These are phyloP conservation scores for Drosophila nasuta DNA, from an alignment of 1,140 invertebrate species.

Conservation along the genomic window DNA sequence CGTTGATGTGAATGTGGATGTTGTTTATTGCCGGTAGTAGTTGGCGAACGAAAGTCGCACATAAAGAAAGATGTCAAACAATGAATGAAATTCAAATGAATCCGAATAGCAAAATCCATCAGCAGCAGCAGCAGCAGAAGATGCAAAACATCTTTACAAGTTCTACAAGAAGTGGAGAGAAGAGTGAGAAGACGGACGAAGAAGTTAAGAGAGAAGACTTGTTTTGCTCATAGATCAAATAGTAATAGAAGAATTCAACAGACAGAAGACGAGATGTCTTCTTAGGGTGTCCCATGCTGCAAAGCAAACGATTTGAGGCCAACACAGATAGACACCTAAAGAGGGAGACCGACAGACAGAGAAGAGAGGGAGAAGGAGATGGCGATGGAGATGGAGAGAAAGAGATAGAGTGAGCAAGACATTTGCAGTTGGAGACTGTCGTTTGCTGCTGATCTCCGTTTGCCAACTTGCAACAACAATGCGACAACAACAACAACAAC, in stretches of 20 bases:
- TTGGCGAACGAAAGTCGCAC: constrained; percentile 12
- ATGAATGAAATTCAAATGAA: constrained; percentile 62
- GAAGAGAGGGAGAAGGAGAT: constrained; percentile 14
- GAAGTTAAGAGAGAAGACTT: neutral
- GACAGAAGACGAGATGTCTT: constrained; percentile 12
- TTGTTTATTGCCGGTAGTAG: constrained; percentile 25
- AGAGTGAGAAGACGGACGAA: neutral
- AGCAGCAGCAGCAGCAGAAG: neutral
- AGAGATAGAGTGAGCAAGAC: no score
- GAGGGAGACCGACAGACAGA: constrained; percentile 16
- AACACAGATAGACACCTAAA: constrained; percentile 35
- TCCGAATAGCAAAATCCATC: constrained; percentile 21
- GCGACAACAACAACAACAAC: constrained; percentile 31
- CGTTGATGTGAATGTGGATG: constrained; percentile 3
- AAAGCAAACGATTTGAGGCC: constrained; percentile 67
- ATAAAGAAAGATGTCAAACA: constrained; percentile 26
- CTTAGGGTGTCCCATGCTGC: constrained; percentile 36
- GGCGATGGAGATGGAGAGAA: neutral
- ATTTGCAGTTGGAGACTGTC: no score
- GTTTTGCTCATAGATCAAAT: constrained; percentile 24
- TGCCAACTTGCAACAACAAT: constrained; percentile 33
- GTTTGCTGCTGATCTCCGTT: constrained; percentile 33
- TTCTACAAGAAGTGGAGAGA: neutral
- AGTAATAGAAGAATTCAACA: constrained; percentile 2
- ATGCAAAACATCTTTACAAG: constrained; percentile 23